phyloP scores from a whole-genome alignment of 2,888 invertebrate species.

The Dicyrtoma fusca region DNA sequence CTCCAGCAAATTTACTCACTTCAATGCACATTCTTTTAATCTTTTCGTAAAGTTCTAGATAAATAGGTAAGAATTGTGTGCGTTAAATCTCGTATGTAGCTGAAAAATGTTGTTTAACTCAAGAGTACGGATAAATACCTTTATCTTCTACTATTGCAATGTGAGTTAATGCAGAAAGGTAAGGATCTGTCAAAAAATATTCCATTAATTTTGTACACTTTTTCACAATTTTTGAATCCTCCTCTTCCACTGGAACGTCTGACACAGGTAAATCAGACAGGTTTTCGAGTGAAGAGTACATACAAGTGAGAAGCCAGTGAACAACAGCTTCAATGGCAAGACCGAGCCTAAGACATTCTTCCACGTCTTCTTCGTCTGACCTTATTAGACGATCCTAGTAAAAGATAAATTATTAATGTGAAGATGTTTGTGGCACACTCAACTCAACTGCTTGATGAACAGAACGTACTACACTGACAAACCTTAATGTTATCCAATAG shows the following conservation, averaged over 20 bases:
- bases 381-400: conserved; percentile 59
- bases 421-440: too few relatives aligned
- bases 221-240: conserved; percentile 52
- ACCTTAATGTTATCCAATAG: conserved; percentile 74
- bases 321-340: conserved; percentile 80
- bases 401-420: too few relatives aligned
- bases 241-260: conserved; percentile 49
- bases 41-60: conserved; percentile 67
- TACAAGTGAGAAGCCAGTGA: conserved; percentile 78
- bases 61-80: conserved; percentile 11
- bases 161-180: conserved; percentile 43
- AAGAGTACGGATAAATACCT: too few relatives aligned
- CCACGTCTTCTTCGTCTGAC: conserved; percentile 59
- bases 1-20: conserved; percentile 62
- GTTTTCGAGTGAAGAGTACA: conserved; percentile 55
- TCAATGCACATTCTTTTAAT: conserved; percentile 78
- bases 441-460: too few relatives aligned
- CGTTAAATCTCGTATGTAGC: not conserved
- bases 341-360: conserved; percentile 79
- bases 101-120: not conserved
- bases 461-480: too few relatives aligned
- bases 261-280: conserved; percentile 48
- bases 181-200: conserved; percentile 45
- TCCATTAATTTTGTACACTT: conserved; percentile 51
- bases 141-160: conserved; percentile 50